Evolutionary conservation across 2,113 vertebrate species (phyloP).

Genomic region (Sigmodon hispidus): DNA sequence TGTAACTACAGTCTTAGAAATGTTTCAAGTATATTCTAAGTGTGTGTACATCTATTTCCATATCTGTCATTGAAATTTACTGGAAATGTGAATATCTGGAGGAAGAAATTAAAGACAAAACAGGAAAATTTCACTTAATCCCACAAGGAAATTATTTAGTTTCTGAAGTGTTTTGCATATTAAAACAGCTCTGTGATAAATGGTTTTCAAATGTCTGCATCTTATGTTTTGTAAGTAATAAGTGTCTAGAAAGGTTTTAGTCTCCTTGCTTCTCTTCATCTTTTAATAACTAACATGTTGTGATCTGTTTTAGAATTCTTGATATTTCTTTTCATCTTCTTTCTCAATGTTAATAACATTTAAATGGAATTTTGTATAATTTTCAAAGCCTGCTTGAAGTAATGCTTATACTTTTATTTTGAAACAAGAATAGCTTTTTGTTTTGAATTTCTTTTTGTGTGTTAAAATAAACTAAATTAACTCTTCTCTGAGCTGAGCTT

Average conservation of each 20-base stretch:
- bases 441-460: slow-evolving; percentile 46
- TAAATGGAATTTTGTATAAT: not conserved
- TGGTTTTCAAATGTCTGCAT: slow-evolving; percentile 19
- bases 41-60: not conserved
- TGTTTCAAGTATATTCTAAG: not conserved
- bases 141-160: not conserved
- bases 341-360: slow-evolving; percentile 48
- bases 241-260: not conserved
- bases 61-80: not conserved
- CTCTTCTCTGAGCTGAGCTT: slow-evolving; percentile 57
- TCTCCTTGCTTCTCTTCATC: not conserved
- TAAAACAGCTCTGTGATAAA: not conserved
- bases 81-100: not conserved
- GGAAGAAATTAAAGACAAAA: not conserved
- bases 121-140: not conserved
- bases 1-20: not conserved
- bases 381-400: slow-evolving; percentile 42
- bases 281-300: slow-evolving; percentile 41
- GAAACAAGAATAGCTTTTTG: slow-evolving; percentile 50
- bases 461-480: slow-evolving; percentile 65
- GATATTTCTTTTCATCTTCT: slow-evolving; percentile 54
- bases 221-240: slow-evolving; percentile 30
- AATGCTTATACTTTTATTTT: slow-evolving; percentile 57
- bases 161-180: not conserved
- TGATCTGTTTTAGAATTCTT: slow-evolving; percentile 54